Percentiles rank a stretch among this genome's conserved stretches.
Evolutionary conservation across 2,113 vertebrate species (phyloP).

Genomic region (Dermatemys mawii): DNA sequence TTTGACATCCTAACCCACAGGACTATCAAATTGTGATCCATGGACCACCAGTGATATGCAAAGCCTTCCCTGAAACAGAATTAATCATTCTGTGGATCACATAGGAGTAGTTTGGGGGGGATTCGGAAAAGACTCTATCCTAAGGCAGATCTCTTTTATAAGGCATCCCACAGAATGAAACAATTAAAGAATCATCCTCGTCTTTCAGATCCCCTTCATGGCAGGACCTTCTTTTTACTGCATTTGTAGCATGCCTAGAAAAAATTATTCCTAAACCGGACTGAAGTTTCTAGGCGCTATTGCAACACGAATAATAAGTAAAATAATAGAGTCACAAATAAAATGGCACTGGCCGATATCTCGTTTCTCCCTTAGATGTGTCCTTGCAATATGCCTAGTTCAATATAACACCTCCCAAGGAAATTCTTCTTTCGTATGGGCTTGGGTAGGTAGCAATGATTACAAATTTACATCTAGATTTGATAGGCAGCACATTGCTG

Average conservation of each 20-base stretch:
- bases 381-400: not conserved
- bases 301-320: accelerated
- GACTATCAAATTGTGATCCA: not conserved
- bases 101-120: not conserved
- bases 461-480: too few relatives aligned
- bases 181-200: not conserved
- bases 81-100: not conserved
- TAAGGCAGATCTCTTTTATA: not conserved
- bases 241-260: too few relatives aligned
- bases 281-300: accelerated
- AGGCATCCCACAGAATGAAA: not conserved
- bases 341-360: accelerated
- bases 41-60: not conserved
- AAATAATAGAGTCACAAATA: not conserved
- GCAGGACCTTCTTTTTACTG: not conserved
- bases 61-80: not conserved
- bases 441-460: too few relatives aligned
- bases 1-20: not conserved
- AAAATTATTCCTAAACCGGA: not conserved
- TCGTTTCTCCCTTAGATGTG: not conserved
- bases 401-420: not conserved
- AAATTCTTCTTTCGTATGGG: not conserved
- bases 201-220: not conserved
- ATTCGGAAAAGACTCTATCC: not conserved
- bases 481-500: too few relatives aligned